phyloP scores from a whole-genome alignment of 2,888 invertebrate genomes.

The Pyrochroa serraticornis region DNA sequence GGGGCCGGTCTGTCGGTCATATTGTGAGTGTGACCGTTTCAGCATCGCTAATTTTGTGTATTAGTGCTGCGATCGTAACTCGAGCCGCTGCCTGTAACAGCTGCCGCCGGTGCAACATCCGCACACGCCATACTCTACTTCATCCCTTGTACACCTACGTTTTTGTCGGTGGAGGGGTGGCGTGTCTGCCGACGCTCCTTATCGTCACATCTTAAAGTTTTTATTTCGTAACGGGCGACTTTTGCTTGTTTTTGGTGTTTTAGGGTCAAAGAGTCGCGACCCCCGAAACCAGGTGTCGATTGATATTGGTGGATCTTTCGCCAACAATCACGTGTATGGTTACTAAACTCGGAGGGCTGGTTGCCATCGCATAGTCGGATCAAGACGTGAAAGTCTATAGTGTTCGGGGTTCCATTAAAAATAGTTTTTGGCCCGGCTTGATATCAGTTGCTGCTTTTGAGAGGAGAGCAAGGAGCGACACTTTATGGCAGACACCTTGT shows the following conservation, averaged over 20 bases:
- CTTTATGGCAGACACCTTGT: constrained; percentile 54
- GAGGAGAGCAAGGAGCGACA: constrained; percentile 37
- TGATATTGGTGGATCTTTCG: neutral
- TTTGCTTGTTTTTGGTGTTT: constrained; percentile 9
- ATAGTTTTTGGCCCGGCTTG: constrained; percentile 18
- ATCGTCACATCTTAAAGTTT: constrained; percentile 42
- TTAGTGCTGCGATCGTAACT: constrained; percentile 31
- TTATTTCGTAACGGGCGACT: constrained; percentile 13
- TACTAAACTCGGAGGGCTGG: no score
- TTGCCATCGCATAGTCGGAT: neutral
- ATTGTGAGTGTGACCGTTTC: neutral
- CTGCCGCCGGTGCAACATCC: constrained; percentile 43
- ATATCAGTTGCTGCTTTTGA: constrained; percentile 20
- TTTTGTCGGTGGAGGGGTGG: constrained; percentile 17
- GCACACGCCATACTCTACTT: constrained; percentile 34
- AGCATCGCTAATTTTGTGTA: constrained; percentile 24
- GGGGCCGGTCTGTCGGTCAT: neutral
- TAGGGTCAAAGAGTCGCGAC: constrained; percentile 5
- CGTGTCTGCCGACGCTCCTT: constrained; percentile 31
- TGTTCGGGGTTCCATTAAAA: constrained; percentile 11
- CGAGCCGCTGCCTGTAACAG: constrained; percentile 39
- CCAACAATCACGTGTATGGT: neutral
- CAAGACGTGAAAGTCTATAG: no score
- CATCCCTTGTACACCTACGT: constrained; percentile 36
- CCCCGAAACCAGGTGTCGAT: neutral